Evolutionary conservation across 2,888 invertebrate genomes (phyloP), one percentile per base, ranked within the genome.

Genomic region (Emmelina monodactyla): DNA sequence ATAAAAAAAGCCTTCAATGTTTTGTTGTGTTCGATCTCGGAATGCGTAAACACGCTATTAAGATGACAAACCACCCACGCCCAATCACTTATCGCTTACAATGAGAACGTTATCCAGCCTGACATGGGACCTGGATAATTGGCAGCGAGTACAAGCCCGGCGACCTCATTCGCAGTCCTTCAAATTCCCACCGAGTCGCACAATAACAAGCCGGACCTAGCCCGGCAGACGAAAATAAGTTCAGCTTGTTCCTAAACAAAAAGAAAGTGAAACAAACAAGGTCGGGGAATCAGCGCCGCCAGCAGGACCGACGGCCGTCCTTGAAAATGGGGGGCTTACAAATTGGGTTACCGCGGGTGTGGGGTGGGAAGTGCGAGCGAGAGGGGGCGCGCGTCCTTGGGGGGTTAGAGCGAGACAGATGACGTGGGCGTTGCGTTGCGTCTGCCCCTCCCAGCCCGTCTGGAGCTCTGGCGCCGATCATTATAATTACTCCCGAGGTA

Each of bases 191-290:
- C 52, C 51, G 47, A 41, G 40, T 51, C 52, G 53, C 53, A 55
- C 58, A 55, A 62, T 57, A 64, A 68, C 66, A 63, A 64, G 54
- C 55, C 50, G 46, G 53, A 48, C 60, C 62, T 53, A 57, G 67
- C 62, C 64, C 55, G 61, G 63, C 57, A 61, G 58, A 60, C 56
- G 70, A 70, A 76, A 76, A 73, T 73, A 75, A 76, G 73, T 68
- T 64, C 64, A 70, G 71, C 62, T 64, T 61, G 73, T 78, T 76
- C 67, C 73, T 68, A 78, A 78, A 78, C 76, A 79, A 76, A 76
- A 78, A 76, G 75, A 73, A 79, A 76, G 69, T 75, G 73, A 75
- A 78, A 79, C 75, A 79, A 79, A 80, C 80, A 81, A 79, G 78
- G 78, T 78, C 76, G 78, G 78, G 73, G 70, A 72, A 76, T 65